These are phyloP conservation scores for Mimachlamys varia DNA, from an alignment of 2,888 invertebrate species.

Conservation along the genomic window DNA sequence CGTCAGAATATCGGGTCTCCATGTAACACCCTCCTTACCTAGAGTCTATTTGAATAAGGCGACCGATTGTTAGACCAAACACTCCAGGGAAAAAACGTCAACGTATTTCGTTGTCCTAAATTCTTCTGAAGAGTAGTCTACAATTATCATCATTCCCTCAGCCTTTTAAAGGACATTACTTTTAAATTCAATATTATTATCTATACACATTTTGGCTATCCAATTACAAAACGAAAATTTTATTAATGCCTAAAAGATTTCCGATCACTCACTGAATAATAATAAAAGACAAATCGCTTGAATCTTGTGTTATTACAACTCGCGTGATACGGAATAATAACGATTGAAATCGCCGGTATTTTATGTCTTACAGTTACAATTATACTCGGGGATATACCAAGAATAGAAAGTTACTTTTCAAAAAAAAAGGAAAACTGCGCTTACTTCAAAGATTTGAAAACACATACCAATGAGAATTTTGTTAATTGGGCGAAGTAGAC, in stretches of 20 bases:
- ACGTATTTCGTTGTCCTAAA: neutral
- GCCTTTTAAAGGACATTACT: constrained; percentile 6
- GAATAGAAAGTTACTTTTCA: constrained; percentile 1
- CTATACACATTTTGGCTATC: neutral
- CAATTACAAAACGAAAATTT: neutral
- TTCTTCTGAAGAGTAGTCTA: neutral
- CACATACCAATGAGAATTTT: neutral
- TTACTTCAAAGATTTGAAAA: neutral
- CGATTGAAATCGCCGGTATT: neutral
- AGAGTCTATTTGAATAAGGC: neutral
- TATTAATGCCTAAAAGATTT: neutral
- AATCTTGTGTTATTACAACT: constrained; percentile 13
- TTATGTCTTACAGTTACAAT: neutral
- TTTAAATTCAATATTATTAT: neutral
- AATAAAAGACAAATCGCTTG: neutral
- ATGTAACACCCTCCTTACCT: neutral
- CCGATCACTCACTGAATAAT: neutral
- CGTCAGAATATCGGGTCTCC: neutral
- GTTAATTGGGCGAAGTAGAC: neutral
- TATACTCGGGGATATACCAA: neutral
- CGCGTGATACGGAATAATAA: neutral
- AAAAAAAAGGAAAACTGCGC: neutral
- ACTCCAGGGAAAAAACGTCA: neutral
- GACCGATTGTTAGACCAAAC: neutral
- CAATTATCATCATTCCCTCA: neutral